A percentile compares a stretch with the other conserved stretches of the same genome.
Conservation (phyloP, 2,797 vertebrate genomes). For the Scolopax bukidnonensis region DNA sequence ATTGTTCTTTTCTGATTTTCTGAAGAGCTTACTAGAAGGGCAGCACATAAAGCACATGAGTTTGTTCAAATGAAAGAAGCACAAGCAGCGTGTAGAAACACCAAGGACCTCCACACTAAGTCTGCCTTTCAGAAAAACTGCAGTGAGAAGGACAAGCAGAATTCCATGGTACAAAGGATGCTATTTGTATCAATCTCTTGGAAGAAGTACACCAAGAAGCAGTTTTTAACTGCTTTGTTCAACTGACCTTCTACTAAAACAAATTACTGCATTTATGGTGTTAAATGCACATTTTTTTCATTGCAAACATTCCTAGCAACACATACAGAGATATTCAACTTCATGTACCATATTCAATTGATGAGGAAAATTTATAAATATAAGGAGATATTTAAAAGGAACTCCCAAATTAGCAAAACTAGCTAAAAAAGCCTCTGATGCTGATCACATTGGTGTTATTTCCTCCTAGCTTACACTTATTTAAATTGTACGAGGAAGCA, state of each 20-base stretch:
- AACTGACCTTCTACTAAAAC: not conserved
- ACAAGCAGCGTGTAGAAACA: not conserved
- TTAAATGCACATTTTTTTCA: not conserved
- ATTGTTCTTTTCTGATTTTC: not conserved
- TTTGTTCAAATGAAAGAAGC: not conserved
- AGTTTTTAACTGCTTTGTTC: not conserved
- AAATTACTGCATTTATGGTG: not conserved
- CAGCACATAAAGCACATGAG: not conserved
- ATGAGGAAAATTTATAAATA: not conserved
- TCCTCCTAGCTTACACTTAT: not conserved
- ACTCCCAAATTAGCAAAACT: not conserved
- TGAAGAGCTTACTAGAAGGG: not conserved
- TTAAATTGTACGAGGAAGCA: not conserved
- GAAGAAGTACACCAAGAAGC: not conserved
- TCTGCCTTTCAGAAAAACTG: not conserved
- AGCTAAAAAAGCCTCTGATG: not conserved
- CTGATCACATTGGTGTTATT: not conserved
- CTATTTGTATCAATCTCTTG: not conserved
- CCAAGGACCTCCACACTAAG: not conserved
- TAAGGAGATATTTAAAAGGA: not conserved
- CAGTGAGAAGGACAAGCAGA: not conserved
- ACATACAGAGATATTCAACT: not conserved
- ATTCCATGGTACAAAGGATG: not conserved
- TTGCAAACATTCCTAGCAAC: not conserved
- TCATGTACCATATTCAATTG: not conserved